Percentiles rank a stretch among this genome's conserved stretches.
phyloP scores from a whole-genome alignment of 2,797 vertebrate species.

The Pangasius krempfi region DNA sequence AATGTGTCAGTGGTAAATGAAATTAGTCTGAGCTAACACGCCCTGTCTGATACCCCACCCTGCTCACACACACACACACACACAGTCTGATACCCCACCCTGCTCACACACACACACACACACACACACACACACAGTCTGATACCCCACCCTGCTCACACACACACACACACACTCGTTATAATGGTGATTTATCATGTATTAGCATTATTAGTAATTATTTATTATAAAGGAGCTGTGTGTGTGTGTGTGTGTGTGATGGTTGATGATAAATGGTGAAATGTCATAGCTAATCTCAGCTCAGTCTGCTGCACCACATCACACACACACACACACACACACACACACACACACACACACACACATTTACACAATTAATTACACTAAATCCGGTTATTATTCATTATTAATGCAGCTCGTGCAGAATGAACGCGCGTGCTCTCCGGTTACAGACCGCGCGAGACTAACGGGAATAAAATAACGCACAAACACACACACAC shows the following conservation, averaged over 20 bases:
- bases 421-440: neutral
- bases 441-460: neutral
- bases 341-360: neutral
- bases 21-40: neutral
- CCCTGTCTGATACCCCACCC: too few species aligned
- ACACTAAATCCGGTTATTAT: neutral
- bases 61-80: too few species aligned
- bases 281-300: neutral
- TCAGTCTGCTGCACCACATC: neutral
- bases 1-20: too few species aligned
- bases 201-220: neutral
- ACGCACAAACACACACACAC: neutral
- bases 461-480: neutral
- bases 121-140: too few species aligned
- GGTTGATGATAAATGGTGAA: neutral
- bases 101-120: too few species aligned
- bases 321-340: neutral
- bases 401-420: neutral
- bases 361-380: neutral
- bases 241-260: neutral
- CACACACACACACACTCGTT: neutral
- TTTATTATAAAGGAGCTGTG: neutral
- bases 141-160: too few species aligned
- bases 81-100: too few species aligned
- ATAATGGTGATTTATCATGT: neutral